Evolutionary conservation across 2,888 invertebrate genomes (phyloP).

Genomic region (Meliscaeva auricollis): DNA sequence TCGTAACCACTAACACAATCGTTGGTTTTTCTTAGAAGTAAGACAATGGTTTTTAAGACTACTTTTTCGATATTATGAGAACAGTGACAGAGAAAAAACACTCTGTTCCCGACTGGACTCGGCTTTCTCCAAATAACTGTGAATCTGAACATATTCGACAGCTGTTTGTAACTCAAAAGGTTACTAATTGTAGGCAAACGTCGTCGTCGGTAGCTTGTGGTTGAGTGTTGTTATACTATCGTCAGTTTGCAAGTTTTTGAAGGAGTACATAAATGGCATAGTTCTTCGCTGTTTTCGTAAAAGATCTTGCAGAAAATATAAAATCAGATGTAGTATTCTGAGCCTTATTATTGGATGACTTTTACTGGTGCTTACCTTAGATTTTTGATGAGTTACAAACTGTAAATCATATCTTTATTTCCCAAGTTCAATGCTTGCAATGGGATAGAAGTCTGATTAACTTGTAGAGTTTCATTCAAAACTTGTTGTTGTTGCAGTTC

Average conservation of each 20-base stretch:
- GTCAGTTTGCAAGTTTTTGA: not conserved
- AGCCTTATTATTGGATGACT: not conserved
- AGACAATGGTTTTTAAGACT: no score
- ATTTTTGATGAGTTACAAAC: not conserved
- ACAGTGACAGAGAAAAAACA: no score
- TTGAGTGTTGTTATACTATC: not conserved
- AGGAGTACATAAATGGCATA: not conserved
- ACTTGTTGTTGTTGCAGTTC: constrained; percentile 24
- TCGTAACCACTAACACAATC: no score
- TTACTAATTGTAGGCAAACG: no score
- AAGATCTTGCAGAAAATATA: not conserved
- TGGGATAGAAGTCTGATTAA: constrained; percentile 38
- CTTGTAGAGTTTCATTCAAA: constrained; percentile 31
- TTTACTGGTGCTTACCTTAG: not conserved
- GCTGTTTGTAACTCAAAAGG: no score
- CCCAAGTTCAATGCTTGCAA: constrained; percentile 36
- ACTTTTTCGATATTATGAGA: no score
- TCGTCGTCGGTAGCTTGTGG: no score
- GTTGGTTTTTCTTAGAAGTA: no score
- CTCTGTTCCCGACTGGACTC: no score
- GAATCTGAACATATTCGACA: no score
- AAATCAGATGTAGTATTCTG: not conserved
- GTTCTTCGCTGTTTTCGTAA: not conserved
- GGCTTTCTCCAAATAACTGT: no score
- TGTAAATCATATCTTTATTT: constrained; percentile 45